Evolutionary conservation across 2,888 invertebrate genomes (phyloP), one percentile per base, ranked within the genome.

Genomic region (Ischnus inquisitorius): DNA sequence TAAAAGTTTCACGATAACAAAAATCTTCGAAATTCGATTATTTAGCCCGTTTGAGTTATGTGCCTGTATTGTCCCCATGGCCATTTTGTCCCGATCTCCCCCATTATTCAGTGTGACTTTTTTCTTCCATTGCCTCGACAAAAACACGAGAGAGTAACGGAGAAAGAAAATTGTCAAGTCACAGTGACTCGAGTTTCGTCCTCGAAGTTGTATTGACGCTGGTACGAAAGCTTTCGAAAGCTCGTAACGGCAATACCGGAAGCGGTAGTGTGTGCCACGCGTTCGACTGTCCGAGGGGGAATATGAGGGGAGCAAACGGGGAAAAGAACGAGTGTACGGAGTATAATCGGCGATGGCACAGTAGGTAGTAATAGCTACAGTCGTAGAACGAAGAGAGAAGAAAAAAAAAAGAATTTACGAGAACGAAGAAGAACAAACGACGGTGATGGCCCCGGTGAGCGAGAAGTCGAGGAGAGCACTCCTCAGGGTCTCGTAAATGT

Each of bases 401-500:
- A 54, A 83, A 54, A 46, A 69, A 79, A 79, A 75, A 71, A 79
- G 65, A n/a, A n/a, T 83, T 79, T 76, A 83, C 67, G 79, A 67
- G 76, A 22, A 67, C 3, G n/a, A 19, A 57, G 22, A 74, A 74
- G 64, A 77, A 60, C 54, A 71, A 81, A 64, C 16, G 6, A 62
- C 51, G 62, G n/a, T 43, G 22, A 10, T 41, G 43, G 65, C 48
- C 48, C 64, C 22, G 10, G 74, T 19, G 64, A 75, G 48, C 46
- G 39, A 39, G 51, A 64, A 75, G 46, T 69, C 51, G 74, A 39
- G 65, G 34, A 64, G 41, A 67, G 51, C 43, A 67, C 41, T 51
- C 57, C 41, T 54, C 51, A 16, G 71, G 81, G 51, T 75, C 84
- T 74, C 69, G 62, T 76, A 79, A 84, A 82, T 84, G 82, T 82